These are phyloP conservation scores for Notocelia uddmanniana DNA, from an alignment of 2,888 invertebrate species.

Conservation along the genomic window DNA sequence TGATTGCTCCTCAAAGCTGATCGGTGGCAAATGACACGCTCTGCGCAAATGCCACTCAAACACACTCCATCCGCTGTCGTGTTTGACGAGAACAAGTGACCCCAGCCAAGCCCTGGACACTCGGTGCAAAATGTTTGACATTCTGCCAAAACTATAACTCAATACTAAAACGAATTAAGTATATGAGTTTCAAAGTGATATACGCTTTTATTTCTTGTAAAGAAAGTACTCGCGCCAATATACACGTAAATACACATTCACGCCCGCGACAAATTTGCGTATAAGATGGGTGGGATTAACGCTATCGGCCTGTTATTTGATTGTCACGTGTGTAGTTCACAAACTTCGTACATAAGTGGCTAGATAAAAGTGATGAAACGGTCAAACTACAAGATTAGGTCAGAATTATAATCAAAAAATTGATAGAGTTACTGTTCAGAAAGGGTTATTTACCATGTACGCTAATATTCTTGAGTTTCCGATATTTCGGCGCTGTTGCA, in stretches of 20 bases:
- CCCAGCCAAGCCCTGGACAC: constrained; percentile 32
- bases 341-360: background rate
- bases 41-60: constrained; percentile 34
- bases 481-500: no score
- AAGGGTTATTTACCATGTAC: no score
- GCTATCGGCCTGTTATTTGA: background rate
- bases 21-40: constrained; percentile 38
- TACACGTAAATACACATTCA: constrained; percentile 29
- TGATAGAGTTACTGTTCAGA: no score
- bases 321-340: background rate
- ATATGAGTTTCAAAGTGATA: background rate
- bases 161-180: constrained; percentile 12
- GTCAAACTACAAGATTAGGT: background rate
- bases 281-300: constrained; percentile 21
- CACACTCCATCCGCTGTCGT: constrained; percentile 34
- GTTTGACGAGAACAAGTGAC: constrained; percentile 41
- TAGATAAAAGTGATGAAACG: background rate
- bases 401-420: no score
- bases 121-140: constrained; percentile 42
- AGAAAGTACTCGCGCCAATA: constrained; percentile 18
- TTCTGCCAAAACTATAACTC: constrained; percentile 33
- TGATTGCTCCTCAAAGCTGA: constrained; percentile 19
- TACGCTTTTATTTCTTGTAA: background rate
- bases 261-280: constrained; percentile 27
- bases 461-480: no score